phyloP scores from a whole-genome alignment of 2,888 invertebrate species.

The Habrosyne pyritoides region DNA sequence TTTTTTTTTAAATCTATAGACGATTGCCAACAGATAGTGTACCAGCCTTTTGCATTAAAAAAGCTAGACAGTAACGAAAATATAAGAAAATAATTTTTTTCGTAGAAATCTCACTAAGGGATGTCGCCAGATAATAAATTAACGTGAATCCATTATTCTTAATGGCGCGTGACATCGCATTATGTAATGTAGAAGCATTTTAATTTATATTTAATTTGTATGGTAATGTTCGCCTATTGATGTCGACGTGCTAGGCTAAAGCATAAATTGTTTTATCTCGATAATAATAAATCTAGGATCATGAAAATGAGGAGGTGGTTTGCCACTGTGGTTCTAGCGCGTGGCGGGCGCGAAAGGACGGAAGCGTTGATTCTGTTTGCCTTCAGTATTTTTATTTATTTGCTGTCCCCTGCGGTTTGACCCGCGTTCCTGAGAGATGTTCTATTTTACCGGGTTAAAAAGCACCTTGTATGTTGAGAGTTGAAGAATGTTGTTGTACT shows the following conservation, averaged over 20 bases:
- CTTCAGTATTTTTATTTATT: too few species aligned
- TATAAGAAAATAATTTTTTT: too few species aligned
- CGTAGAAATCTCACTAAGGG: background rate
- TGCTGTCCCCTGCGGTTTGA: too few species aligned
- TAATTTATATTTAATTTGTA: constrained; percentile 42
- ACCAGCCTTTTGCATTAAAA: too few species aligned
- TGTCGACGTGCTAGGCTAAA: constrained; percentile 19
- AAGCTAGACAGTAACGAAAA: too few species aligned
- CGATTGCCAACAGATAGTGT: too few species aligned
- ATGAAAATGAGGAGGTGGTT: background rate
- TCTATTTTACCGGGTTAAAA: too few species aligned
- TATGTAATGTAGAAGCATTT: constrained; percentile 20
- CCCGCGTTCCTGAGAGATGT: too few species aligned
- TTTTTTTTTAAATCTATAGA: too few species aligned
- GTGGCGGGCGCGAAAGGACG: background rate
- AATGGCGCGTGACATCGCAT: background rate
- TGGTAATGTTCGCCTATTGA: constrained; percentile 26
- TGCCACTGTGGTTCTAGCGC: background rate
- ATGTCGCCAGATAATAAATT: background rate
- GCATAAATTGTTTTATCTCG: constrained; percentile 48
- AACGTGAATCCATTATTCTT: background rate
- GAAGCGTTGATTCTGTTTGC: too few species aligned
- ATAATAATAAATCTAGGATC: constrained; percentile 10
- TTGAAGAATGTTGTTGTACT: too few species aligned
- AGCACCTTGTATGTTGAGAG: too few species aligned